Evolutionary conservation across 2,888 invertebrate genomes (phyloP).

Genomic region (Hecatera dysodea): DNA sequence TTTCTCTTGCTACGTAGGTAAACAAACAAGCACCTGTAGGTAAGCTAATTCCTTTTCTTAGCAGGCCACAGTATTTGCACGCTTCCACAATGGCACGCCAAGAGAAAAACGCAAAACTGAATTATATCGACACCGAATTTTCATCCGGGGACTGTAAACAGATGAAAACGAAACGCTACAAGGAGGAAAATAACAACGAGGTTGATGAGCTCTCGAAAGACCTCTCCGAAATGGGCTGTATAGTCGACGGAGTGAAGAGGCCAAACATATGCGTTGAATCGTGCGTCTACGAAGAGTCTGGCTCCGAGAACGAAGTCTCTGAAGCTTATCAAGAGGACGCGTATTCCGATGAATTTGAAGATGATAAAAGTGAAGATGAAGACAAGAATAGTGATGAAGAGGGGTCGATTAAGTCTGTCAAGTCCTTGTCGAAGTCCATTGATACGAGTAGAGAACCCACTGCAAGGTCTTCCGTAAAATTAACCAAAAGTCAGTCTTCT

Average conservation of each 20-base stretch:
- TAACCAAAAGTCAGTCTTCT: slow-evolving; percentile 82
- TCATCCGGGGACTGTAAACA: slow-evolving; percentile 86
- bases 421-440: slow-evolving; percentile 69
- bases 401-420: slow-evolving; percentile 61
- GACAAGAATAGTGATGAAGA: slow-evolving; percentile 76
- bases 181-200: slow-evolving; percentile 89
- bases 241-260: slow-evolving; percentile 83
- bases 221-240: slow-evolving; percentile 88
- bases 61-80: slow-evolving; percentile 77
- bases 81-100: slow-evolving; percentile 83
- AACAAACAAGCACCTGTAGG: slow-evolving; percentile 42
- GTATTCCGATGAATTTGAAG: slow-evolving; percentile 89
- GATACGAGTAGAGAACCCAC: slow-evolving; percentile 63
- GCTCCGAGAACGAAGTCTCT: slow-evolving; percentile 75
- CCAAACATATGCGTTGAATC: slow-evolving; percentile 86
- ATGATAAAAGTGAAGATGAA: slow-evolving; percentile 80
- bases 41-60: slow-evolving; percentile 60
- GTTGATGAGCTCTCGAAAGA: slow-evolving; percentile 86
- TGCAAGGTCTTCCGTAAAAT: slow-evolving; percentile 73
- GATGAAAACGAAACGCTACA: slow-evolving; percentile 79
- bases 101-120: slow-evolving; percentile 76
- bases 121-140: slow-evolving; percentile 78
- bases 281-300: slow-evolving; percentile 77
- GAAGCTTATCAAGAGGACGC: slow-evolving; percentile 74
- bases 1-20: slow-evolving; percentile 28